These are phyloP conservation scores for Pseudomyrmex flavicornis DNA, from an alignment of 1,140 invertebrate species.

Conservation along the genomic window DNA sequence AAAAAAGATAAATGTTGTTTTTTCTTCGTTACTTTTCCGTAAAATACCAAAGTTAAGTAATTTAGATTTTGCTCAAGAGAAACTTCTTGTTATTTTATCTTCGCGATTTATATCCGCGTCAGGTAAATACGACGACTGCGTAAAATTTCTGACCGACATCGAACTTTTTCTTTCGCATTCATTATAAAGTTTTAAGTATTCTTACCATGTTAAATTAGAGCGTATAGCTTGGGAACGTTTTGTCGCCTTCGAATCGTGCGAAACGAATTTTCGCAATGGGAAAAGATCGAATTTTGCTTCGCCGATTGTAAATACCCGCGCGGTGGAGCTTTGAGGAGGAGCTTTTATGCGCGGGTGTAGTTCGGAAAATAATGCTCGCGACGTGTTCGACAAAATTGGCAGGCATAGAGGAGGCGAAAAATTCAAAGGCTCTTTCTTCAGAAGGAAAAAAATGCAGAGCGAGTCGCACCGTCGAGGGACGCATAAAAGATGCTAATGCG, in stretches of 20 bases:
- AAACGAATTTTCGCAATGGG: constrained; percentile 6
- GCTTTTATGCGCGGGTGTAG: constrained; percentile 55
- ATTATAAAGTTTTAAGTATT: constrained; percentile 2
- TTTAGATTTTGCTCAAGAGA: not conserved
- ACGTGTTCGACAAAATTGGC: constrained; percentile 60
- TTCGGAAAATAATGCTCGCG: constrained; percentile 64
- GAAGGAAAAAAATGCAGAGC: constrained; percentile 44
- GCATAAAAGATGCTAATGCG: constrained; percentile 57
- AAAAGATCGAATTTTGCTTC: constrained; percentile 56
- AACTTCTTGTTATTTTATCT: not conserved
- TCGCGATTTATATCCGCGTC: not conserved
- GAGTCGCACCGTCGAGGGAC: constrained; percentile 43
- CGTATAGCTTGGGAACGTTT: constrained; percentile 20
- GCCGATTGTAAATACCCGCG: constrained; percentile 54
- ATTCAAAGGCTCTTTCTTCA: constrained; percentile 39
- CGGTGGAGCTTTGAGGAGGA: constrained; percentile 34
- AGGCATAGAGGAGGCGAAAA: constrained; percentile 28
- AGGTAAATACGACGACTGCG: not conserved
- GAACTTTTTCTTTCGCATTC: not conserved
- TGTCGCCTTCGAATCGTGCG: constrained; percentile 3
- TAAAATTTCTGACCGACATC: constrained; percentile 23
- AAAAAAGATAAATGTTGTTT: too few species aligned
- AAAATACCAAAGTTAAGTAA: too few species aligned
- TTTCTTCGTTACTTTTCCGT: too few species aligned
- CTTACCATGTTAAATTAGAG: constrained; percentile 24